Percentiles rank a stretch among this genome's conserved stretches.
Conservation (phyloP, 2,797 vertebrate genomes). For the Pogoniulus pusillus region DNA sequence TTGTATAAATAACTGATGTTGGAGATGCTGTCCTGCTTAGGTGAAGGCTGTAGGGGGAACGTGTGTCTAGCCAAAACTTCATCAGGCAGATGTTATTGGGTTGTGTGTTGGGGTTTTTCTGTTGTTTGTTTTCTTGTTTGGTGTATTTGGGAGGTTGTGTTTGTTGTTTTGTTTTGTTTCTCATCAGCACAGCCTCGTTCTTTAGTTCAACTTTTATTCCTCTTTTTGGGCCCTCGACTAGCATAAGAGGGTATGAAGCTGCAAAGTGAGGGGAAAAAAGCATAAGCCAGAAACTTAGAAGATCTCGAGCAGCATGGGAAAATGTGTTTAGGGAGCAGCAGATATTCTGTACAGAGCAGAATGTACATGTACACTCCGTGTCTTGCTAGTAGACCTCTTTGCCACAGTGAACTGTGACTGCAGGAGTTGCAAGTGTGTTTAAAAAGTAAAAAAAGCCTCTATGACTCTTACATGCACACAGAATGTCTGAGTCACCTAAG, state of each 20-base stretch:
- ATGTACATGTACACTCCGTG: accelerated
- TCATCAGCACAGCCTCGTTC: not conserved
- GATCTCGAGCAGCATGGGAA: not conserved
- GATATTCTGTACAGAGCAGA: not conserved
- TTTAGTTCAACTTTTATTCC: not conserved
- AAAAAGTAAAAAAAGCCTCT: not conserved
- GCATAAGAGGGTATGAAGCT: not conserved
- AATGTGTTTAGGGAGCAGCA: not conserved
- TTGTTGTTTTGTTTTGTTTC: not conserved
- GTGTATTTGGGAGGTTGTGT: too few species aligned
- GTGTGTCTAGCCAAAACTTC: not conserved
- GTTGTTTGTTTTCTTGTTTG: too few species aligned
- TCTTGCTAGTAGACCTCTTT: not conserved
- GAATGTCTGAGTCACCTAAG: not conserved
- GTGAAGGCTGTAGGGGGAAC: not conserved
- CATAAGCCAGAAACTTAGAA: not conserved
- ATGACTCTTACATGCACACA: not conserved
- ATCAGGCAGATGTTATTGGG: not conserved
- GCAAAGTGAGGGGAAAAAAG: not conserved
- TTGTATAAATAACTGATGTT: not conserved
- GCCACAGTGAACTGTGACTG: not conserved
- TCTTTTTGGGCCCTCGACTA: not conserved
- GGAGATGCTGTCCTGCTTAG: not conserved
- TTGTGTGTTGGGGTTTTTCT: too few species aligned
- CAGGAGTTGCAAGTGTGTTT: not conserved